phyloP scores from a whole-genome alignment of 2,797 vertebrate genomes.

The Oreonectes daqikongensis region DNA sequence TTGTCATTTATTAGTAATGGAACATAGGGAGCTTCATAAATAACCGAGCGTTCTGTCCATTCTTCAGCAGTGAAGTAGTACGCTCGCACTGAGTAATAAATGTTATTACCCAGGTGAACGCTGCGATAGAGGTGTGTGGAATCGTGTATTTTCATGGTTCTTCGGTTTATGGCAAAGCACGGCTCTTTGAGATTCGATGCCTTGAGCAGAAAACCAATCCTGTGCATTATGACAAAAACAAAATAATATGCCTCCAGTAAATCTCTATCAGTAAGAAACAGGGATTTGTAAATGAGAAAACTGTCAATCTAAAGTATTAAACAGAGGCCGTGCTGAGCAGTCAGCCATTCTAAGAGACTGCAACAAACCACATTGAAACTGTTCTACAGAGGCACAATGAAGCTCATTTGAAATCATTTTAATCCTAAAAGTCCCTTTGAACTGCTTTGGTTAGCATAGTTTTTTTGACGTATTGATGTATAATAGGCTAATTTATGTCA shows the following conservation, averaged over 20 bases:
- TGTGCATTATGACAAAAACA: slow-evolving; percentile 28
- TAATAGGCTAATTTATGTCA: not conserved
- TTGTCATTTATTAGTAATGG: slow-evolving; percentile 78
- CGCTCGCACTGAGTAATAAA: slow-evolving; percentile 65
- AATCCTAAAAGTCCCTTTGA: not conserved
- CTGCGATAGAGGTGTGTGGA: slow-evolving; percentile 41
- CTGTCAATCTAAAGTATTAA: slow-evolving; percentile 35
- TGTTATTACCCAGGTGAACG: slow-evolving; percentile 71
- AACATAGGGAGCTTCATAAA: slow-evolving; percentile 74
- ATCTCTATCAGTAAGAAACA: slow-evolving; percentile 37
- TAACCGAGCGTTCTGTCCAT: slow-evolving; percentile 66
- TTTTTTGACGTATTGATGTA: not conserved
- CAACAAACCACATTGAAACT: not conserved
- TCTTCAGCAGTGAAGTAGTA: slow-evolving; percentile 66
- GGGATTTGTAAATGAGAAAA: slow-evolving; percentile 37
- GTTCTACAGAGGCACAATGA: not conserved
- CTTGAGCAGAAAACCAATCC: slow-evolving; percentile 27
- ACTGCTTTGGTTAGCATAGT: not conserved
- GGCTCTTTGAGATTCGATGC: not conserved
- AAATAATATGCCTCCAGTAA: slow-evolving; percentile 25
- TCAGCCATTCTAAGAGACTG: not conserved
- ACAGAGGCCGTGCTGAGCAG: not conserved
- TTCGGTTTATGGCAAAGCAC: not conserved
- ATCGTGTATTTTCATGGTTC: slow-evolving; percentile 17
- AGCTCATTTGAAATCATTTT: slow-evolving; percentile 42